Conservation (phyloP, 2,888 invertebrate species). For the Eledone cirrhosa region DNA sequence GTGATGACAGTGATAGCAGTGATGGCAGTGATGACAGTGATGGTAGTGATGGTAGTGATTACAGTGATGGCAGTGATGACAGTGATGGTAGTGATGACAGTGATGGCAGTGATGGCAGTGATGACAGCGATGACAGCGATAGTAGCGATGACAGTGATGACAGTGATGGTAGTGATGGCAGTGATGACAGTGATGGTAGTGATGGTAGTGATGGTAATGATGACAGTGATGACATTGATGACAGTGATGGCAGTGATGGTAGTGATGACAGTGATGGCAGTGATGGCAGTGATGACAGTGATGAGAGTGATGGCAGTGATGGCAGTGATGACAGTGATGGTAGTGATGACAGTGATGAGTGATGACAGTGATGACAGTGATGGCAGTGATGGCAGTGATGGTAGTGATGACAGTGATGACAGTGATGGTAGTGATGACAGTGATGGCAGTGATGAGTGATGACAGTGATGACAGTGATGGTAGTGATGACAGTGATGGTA, state of each 20-base stretch:
- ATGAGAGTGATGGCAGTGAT: conserved; percentile 19
- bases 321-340: conserved; percentile 1
- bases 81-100: conserved; percentile 8
- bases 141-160: conserved; percentile 16
- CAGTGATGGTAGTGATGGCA: background rate
- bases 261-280: conserved; percentile 4
- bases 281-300: conserved; percentile 12
- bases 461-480: background rate
- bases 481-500: conserved; percentile 18
- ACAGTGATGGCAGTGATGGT: too few species aligned
- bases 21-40: too few species aligned
- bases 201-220: conserved; percentile 12
- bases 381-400: background rate
- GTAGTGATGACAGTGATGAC: background rate
- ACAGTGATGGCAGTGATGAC: too few species aligned
- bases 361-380: conserved; percentile 22
- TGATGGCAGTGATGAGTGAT: too few species aligned
- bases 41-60: too few species aligned
- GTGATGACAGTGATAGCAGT: conserved; percentile 13
- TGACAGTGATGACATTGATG: too few species aligned
- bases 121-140: conserved; percentile 14
- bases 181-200: conserved; percentile 15
- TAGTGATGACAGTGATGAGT: too few species aligned
- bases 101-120: conserved; percentile 13
- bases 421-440: conserved; percentile 14